Evolutionary conservation across 2,797 vertebrate genomes (phyloP), one percentile per base, ranked within the genome.

Genomic region (Oophaga sylvatica): DNA sequence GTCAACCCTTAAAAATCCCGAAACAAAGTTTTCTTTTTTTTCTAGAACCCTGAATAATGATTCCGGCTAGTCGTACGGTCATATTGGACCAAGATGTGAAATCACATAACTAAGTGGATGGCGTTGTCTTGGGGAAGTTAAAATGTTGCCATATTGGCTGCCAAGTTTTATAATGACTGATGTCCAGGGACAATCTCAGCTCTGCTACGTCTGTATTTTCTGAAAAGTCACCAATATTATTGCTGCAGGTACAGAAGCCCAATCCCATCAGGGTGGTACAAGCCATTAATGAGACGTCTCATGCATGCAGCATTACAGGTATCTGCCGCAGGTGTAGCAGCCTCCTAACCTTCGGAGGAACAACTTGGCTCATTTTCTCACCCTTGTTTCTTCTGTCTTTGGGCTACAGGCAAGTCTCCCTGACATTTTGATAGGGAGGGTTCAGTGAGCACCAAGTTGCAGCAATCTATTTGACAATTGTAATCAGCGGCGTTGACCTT

Each of bases 401-500:
- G 0, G 62, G 80, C 87, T n/a, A 80, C 7, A 3, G 90, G 81
- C 90, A 81, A 92, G 85, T 8, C 20, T 87, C 8, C 53, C 76
- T 92, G 91, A 92, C 82, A 92, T 90, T 90, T 92, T 79, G 86
- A 90, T 92, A 57, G 5, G 15, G 89, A 91, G 71, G 73, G 87
- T 57, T 88, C 75, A 84, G 65, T 84, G 76, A 84, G 65, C 81
- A 71, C 26, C 89, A 48, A 62, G 80, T 0, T 0, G 59, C 4
- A 16, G 41, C 68, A 86, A 78, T 89, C 91, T 57, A 88, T 89
- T 35, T 7, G 6, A 90, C 86, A 91, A 82, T 86, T 53, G 79
- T 90, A 90, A 92, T 92, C 85, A 87, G 78, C 90, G 56, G 83
- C 89, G n/a, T 77, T 92, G 89, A 93, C 88, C 90, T 92, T 94